Evolutionary conservation across 2,113 vertebrate genomes (phyloP).

Genomic region (Centrocercus urophasianus): DNA sequence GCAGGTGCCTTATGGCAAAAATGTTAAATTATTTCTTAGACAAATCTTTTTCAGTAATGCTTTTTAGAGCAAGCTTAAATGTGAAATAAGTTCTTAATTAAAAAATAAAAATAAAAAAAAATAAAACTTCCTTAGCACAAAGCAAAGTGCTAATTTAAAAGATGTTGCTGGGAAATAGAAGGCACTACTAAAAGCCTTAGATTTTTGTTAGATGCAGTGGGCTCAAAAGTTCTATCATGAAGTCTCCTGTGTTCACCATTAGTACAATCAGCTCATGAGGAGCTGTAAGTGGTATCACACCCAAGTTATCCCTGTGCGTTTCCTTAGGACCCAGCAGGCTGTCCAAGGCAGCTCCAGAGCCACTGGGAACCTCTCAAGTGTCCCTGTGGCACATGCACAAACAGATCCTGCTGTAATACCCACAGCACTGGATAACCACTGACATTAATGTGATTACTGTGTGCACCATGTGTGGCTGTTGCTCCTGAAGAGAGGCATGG

Average conservation of each 20-base stretch:
- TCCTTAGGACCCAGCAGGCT: not conserved
- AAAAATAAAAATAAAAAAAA: not conserved
- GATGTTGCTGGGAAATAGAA: not conserved
- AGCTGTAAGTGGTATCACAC: not conserved
- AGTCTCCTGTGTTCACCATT: not conserved
- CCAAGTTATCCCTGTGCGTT: not conserved
- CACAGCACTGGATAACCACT: not conserved
- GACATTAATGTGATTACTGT: not conserved
- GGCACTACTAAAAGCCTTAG: not conserved
- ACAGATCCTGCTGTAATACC: not conserved
- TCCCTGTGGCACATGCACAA: not conserved
- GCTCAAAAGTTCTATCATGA: not conserved
- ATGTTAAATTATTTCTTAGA: constrained; percentile 68
- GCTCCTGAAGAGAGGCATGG: not conserved
- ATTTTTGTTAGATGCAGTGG: not conserved
- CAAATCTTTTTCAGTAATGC: constrained; percentile 13
- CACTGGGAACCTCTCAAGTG: not conserved
- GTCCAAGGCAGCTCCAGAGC: not conserved
- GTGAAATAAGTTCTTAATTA: constrained; percentile 37
- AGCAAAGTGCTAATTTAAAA: constrained; percentile 8
- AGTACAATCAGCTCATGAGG: not conserved
- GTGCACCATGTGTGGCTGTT: not conserved
- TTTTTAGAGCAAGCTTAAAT: constrained; percentile 38
- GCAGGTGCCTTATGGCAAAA: constrained; percentile 66
- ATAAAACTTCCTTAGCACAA: not conserved